phyloP scores from a whole-genome alignment of 1,140 invertebrate species.

The Geopemphigus sp. region DNA sequence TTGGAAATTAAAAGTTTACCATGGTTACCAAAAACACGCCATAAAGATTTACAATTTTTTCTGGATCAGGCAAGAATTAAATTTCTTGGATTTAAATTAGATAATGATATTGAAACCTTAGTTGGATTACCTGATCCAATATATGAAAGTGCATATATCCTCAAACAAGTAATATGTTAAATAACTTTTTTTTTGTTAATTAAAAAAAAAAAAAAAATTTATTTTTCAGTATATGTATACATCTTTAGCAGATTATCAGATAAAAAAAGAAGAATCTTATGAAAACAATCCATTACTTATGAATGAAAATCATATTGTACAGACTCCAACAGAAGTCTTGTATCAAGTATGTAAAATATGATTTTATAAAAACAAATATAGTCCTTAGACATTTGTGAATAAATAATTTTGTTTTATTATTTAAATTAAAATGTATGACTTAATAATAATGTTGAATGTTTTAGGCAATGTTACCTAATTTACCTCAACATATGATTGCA shows the following conservation, averaged over 20 bases:
- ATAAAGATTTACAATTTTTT: slow-evolving; percentile 89
- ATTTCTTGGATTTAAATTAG: slow-evolving; percentile 90
- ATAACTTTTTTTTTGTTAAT: slow-evolving; percentile 55
- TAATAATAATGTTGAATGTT: background rate
- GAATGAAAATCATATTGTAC: slow-evolving; percentile 68
- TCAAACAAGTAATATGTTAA: slow-evolving; percentile 62
- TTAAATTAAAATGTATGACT: background rate
- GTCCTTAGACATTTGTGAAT: too few relatives aligned
- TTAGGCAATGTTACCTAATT: slow-evolving; percentile 79
- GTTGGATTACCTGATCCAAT: slow-evolving; percentile 92
- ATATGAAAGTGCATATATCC: slow-evolving; percentile 87
- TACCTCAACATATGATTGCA: slow-evolving; percentile 96
- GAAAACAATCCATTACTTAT: slow-evolving; percentile 66
- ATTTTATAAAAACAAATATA: too few relatives aligned
- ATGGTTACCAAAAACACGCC: slow-evolving; percentile 94
- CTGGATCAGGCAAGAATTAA: slow-evolving; percentile 87
- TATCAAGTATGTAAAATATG: slow-evolving; percentile 62
- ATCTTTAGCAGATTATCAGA: slow-evolving; percentile 78
- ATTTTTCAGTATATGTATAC: slow-evolving; percentile 67
- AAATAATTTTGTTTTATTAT: too few relatives aligned
- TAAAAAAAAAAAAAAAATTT: too few relatives aligned
- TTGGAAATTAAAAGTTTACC: slow-evolving; percentile 68
- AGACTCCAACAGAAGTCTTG: slow-evolving; percentile 81
- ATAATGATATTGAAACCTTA: slow-evolving; percentile 80
- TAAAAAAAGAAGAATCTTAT: slow-evolving; percentile 79